These are phyloP conservation scores for Apodemus speciosus DNA, from an alignment of 2,113 vertebrate genomes.

Conservation along the genomic window DNA sequence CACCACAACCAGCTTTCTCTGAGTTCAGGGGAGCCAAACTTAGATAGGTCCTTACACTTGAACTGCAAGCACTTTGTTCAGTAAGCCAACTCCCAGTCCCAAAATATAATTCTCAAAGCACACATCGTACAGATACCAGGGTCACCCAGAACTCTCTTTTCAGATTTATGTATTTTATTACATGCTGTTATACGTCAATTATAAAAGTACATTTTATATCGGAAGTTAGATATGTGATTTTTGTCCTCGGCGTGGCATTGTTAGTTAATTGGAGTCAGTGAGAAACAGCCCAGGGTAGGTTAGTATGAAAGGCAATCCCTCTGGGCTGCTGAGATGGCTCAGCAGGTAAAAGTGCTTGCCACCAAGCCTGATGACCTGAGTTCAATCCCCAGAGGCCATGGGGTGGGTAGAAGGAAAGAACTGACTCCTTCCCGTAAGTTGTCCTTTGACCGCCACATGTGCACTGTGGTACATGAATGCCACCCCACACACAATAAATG, in stretches of 20 bases:
- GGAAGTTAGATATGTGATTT: constrained; percentile 26
- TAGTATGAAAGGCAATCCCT: not conserved
- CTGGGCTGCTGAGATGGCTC: not conserved
- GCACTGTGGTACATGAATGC: not conserved
- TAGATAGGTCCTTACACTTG: not conserved
- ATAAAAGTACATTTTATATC: not conserved
- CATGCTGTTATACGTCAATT: not conserved
- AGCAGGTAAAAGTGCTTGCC: not conserved
- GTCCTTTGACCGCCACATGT: not conserved
- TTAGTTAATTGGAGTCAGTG: not conserved
- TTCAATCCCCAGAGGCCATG: not conserved
- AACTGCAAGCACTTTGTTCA: not conserved
- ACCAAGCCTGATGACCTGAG: not conserved
- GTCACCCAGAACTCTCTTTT: not conserved
- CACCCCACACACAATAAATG: not conserved
- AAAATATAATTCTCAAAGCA: not conserved
- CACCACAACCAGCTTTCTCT: not conserved
- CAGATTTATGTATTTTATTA: constrained; percentile 11
- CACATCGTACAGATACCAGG: not conserved
- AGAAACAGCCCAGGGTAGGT: not conserved
- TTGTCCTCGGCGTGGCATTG: not conserved
- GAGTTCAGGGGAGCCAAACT: not conserved
- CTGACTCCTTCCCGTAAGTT: not conserved
- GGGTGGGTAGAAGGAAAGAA: not conserved
- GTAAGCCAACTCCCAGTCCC: not conserved